These are phyloP conservation scores for Trichogramma evanescens DNA, from an alignment of 2,888 invertebrate genomes.

Conservation along the genomic window DNA sequence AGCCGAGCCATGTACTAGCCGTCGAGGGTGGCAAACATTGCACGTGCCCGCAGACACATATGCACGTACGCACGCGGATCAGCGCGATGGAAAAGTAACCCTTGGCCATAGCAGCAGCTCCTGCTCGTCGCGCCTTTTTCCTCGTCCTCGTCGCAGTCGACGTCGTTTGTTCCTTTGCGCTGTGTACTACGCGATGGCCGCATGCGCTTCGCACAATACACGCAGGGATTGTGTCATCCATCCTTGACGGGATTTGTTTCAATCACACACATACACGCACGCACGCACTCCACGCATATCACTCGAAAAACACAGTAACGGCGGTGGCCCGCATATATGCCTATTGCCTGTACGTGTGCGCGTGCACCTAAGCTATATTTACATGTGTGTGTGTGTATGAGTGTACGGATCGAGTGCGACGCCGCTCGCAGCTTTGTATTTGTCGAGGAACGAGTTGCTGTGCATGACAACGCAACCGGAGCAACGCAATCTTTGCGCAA, in stretches of 20 bases:
- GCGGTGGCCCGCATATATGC: too few species aligned
- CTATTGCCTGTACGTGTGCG: conserved; percentile 8
- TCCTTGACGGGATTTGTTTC: conserved; percentile 38
- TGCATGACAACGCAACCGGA: not conserved
- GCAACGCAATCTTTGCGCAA: conserved; percentile 5
- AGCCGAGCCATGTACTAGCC: conserved; percentile 21
- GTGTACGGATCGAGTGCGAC: not conserved
- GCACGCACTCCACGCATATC: conserved; percentile 16
- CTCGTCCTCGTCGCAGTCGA: conserved; percentile 5
- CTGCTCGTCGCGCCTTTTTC: conserved; percentile 13
- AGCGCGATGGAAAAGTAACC: too few species aligned
- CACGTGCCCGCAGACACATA: conserved; percentile 25
- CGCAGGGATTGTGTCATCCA: conserved; percentile 16
- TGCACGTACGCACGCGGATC: too few species aligned
- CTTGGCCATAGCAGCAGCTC: conserved; percentile 21
- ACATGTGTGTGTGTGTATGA: too few species aligned
- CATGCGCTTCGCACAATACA: conserved; percentile 9
- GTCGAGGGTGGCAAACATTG: conserved; percentile 23
- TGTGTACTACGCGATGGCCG: not conserved
- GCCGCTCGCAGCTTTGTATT: conserved; percentile 16
- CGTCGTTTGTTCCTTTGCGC: not conserved
- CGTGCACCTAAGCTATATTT: conserved; percentile 3
- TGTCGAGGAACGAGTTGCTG: not conserved
- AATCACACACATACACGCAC: conserved; percentile 31
- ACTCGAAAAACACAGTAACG: not conserved